A percentile compares a stretch with the other conserved stretches of the same genome.
Conservation (phyloP, 2,797 vertebrate species). For the Pseudochirops cupreus region DNA sequence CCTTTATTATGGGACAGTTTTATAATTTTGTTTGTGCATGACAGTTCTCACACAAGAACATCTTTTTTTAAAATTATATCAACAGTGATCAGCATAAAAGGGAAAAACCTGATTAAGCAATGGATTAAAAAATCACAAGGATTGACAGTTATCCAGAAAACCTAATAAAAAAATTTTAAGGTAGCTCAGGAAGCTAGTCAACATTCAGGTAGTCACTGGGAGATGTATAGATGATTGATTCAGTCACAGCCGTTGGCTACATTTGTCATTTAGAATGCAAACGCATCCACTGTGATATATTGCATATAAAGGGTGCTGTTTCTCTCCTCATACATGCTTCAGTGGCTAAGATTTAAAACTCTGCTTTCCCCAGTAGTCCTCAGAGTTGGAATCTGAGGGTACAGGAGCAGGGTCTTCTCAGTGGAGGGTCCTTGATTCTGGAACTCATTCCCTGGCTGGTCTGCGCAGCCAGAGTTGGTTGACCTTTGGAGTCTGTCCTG, state of each 20-base stretch:
- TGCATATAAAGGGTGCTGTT: not conserved
- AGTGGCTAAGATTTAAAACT: not conserved
- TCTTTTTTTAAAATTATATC: conserved; percentile 42
- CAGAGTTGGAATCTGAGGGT: not conserved
- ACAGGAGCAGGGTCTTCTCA: not conserved
- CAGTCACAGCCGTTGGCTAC: not conserved
- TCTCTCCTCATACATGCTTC: not conserved
- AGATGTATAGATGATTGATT: not conserved
- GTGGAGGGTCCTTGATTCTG: not conserved
- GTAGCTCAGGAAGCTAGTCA: not conserved
- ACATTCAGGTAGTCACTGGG: not conserved
- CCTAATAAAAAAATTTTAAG: not conserved
- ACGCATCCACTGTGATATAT: not conserved
- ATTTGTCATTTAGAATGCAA: not conserved
- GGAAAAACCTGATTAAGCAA: not conserved
- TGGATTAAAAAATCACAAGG: not conserved
- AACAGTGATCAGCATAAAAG: conserved; percentile 14
- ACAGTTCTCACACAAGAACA: not conserved
- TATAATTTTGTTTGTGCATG: not conserved
- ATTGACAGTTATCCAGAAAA: not conserved
- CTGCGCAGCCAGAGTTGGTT: too few species aligned
- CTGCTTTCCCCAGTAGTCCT: not conserved
- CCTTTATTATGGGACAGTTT: conserved; percentile 10
- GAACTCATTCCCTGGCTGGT: not conserved
- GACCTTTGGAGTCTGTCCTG: not conserved